A percentile compares a stretch with the other conserved stretches of the same genome.
Conservation (phyloP, 2,113 vertebrate species). For the Odocoileus virginianus region DNA sequence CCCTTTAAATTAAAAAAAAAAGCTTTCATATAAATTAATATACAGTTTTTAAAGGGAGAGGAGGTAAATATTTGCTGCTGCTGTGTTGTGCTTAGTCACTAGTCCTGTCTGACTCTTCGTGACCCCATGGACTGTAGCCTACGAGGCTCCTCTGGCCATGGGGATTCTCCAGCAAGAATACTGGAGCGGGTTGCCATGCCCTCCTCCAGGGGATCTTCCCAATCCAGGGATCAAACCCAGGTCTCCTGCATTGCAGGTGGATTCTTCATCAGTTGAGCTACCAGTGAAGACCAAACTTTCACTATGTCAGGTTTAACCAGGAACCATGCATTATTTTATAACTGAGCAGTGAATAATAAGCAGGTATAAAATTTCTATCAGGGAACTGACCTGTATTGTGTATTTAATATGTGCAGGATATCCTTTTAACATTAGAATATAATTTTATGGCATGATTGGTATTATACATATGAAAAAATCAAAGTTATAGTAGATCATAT, state of each 20-base stretch:
- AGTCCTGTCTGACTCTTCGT: not conserved
- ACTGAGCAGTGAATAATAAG: not conserved
- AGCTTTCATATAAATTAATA: not conserved
- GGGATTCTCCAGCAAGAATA: not conserved
- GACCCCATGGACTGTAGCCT: not conserved
- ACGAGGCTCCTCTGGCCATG: not conserved
- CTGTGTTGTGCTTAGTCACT: not conserved
- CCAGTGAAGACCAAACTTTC: not conserved
- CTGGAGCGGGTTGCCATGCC: not conserved
- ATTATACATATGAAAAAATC: not conserved
- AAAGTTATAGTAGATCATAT: not conserved
- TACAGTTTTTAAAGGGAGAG: not conserved
- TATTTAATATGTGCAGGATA: not conserved
- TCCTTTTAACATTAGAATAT: not conserved
- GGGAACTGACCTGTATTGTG: not conserved
- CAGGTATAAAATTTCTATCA: not conserved
- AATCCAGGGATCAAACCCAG: not conserved
- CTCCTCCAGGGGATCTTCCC: not conserved
- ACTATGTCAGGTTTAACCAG: not conserved
- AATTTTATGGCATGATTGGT: not conserved
- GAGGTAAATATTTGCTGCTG: not conserved
- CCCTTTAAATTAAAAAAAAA: not conserved
- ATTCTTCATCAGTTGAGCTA: not conserved
- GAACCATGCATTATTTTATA: not conserved
- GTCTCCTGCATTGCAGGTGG: not conserved